These are phyloP conservation scores for Enteromius paludinosus DNA, from an alignment of 2,797 vertebrate genomes.

Conservation along the genomic window DNA sequence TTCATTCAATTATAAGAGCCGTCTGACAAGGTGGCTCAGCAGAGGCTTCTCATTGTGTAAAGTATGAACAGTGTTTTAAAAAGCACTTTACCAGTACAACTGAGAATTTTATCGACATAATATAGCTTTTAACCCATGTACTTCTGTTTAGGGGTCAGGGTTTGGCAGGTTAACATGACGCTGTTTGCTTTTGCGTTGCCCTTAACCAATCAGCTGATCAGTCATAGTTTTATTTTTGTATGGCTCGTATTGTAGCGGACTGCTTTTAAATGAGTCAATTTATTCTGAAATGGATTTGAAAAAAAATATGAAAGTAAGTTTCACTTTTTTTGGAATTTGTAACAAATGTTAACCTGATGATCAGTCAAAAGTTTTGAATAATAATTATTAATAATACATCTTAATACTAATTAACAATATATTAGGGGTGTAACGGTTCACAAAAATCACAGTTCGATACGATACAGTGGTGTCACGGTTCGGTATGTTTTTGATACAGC, in stretches of 20 bases:
- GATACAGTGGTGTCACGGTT: no score
- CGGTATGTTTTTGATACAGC: no score
- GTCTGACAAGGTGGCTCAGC: neutral
- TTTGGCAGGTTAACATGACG: neutral
- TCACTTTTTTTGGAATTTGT: neutral
- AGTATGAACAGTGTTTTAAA: neutral
- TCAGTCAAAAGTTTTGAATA: neutral
- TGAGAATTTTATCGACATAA: neutral
- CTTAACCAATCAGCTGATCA: neutral
- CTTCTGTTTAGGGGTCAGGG: neutral
- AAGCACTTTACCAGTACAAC: neutral
- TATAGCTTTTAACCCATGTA: neutral
- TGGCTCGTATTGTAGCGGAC: neutral
- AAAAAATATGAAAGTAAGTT: neutral
- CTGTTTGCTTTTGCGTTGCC: neutral
- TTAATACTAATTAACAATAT: no score
- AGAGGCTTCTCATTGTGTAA: slow-evolving; percentile 16
- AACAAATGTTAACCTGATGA: neutral
- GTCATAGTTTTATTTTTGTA: neutral
- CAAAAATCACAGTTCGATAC: no score
- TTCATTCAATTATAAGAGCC: slow-evolving; percentile 44
- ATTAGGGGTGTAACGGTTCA: no score
- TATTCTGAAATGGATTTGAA: neutral
- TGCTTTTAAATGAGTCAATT: neutral
- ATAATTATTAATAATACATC: neutral